phyloP scores from a whole-genome alignment of 2,113 vertebrate genomes.

The Hemiscyllium ocellatum region DNA sequence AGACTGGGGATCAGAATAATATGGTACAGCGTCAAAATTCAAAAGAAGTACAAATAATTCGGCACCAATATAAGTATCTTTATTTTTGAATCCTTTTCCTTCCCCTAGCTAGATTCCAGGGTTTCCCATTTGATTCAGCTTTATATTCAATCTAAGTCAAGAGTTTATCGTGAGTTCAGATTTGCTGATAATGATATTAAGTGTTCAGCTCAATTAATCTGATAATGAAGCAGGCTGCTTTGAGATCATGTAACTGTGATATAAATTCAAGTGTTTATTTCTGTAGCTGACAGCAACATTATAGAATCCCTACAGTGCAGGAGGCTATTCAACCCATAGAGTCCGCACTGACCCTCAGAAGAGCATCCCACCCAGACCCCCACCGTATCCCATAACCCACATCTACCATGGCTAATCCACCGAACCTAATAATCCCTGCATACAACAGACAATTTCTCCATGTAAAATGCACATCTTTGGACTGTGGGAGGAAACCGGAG shows the following conservation, averaged over 20 bases:
- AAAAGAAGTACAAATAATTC: not conserved
- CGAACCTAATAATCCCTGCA: too few relatives aligned
- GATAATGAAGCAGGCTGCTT: not conserved
- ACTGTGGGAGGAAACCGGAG: too few relatives aligned
- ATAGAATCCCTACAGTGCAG: not conserved
- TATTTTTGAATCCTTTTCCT: not conserved
- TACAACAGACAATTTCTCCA: too few relatives aligned
- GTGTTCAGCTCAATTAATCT: not conserved
- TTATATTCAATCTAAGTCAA: not conserved
- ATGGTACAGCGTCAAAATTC: not conserved
- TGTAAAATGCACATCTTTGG: too few relatives aligned
- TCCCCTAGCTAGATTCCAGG: not conserved
- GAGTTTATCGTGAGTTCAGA: not conserved
- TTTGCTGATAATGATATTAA: not conserved
- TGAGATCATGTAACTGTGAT: not conserved
- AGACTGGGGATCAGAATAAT: conserved; percentile 57
- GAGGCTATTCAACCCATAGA: too few relatives aligned
- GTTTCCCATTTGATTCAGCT: not conserved
- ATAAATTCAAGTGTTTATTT: not conserved
- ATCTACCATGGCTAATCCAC: too few relatives aligned
- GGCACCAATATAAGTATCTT: not conserved
- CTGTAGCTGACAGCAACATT: not conserved
- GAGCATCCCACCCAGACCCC: too few relatives aligned
- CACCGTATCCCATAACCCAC: too few relatives aligned
- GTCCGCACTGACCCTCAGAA: too few relatives aligned